A percentile compares a stretch with the other conserved stretches of the same genome.
phyloP scores from a whole-genome alignment of 2,797 vertebrate genomes.

The Phataginus tetradactyla region DNA sequence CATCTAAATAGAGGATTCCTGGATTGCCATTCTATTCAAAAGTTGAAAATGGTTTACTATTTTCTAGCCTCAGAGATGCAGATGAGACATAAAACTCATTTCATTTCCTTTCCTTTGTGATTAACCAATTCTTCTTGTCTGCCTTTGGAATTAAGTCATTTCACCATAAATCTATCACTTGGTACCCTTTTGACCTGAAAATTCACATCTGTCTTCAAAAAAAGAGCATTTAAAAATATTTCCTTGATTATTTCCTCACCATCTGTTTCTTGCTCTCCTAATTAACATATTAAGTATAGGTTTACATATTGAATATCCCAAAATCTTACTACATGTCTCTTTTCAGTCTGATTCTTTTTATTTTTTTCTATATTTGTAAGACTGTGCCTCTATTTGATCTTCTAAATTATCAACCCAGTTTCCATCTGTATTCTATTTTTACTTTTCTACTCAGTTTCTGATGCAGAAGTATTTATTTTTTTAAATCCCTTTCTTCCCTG shows the following conservation, averaged over 20 bases:
- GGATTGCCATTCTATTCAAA: neutral
- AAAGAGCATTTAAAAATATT: neutral
- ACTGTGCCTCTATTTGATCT: neutral
- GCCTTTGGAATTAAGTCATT: neutral
- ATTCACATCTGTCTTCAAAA: neutral
- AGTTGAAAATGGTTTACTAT: neutral
- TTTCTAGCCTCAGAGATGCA: neutral
- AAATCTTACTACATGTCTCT: neutral
- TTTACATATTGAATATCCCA: neutral
- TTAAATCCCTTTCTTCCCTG: neutral
- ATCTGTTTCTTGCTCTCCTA: neutral
- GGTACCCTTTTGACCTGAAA: conserved; percentile 14
- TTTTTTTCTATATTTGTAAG: neutral
- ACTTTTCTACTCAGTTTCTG: neutral
- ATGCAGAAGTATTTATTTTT: neutral
- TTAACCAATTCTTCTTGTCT: neutral
- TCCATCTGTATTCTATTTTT: neutral
- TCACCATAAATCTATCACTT: neutral
- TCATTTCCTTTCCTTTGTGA: neutral
- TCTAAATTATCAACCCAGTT: neutral
- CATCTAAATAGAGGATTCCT: neutral
- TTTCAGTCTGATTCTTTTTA: neutral
- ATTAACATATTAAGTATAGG: neutral
- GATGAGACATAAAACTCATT: neutral
- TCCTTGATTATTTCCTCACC: neutral